Evolutionary conservation across 1,140 invertebrate species (phyloP).

Genomic region (Bombus superbus): DNA sequence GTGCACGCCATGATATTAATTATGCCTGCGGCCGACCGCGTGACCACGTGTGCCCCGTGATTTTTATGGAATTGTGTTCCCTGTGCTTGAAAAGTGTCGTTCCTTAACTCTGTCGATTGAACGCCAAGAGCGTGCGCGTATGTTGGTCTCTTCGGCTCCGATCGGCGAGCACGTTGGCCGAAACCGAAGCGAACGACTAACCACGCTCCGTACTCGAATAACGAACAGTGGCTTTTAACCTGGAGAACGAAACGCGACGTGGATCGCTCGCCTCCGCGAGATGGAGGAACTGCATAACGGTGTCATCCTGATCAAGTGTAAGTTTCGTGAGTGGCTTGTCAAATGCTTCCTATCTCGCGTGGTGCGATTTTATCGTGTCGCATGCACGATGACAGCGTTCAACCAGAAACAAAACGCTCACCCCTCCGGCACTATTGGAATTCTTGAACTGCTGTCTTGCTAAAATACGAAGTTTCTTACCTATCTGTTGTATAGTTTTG

Average conservation of each 20-base stretch:
- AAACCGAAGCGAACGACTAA: neutral
- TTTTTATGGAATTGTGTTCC: slow-evolving; percentile 39
- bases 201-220: slow-evolving; percentile 1
- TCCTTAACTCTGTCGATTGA: neutral
- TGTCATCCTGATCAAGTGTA: slow-evolving; percentile 82
- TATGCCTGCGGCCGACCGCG: slow-evolving; percentile 52
- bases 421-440: slow-evolving; percentile 8
- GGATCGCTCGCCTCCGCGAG: slow-evolving; percentile 59
- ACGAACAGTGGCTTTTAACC: slow-evolving; percentile 26
- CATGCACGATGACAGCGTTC: slow-evolving; percentile 75
- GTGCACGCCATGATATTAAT: slow-evolving; percentile 54
- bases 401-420: slow-evolving; percentile 39
- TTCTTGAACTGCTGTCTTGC: neutral
- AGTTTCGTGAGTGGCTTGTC: slow-evolving; percentile 66
- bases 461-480: neutral
- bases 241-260: slow-evolving; percentile 44
- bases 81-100: slow-evolving; percentile 15
- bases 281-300: slow-evolving; percentile 82
- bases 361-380: neutral
- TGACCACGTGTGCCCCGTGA: slow-evolving; percentile 63
- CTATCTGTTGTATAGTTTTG: neutral
- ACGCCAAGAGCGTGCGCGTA: slow-evolving; percentile 34
- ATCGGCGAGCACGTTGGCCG: slow-evolving; percentile 26
- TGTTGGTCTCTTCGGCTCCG: neutral
- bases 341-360: neutral